These are phyloP conservation scores for Aspiorhynchus laticeps DNA, from an alignment of 2,113 vertebrate genomes.

Conservation along the genomic window DNA sequence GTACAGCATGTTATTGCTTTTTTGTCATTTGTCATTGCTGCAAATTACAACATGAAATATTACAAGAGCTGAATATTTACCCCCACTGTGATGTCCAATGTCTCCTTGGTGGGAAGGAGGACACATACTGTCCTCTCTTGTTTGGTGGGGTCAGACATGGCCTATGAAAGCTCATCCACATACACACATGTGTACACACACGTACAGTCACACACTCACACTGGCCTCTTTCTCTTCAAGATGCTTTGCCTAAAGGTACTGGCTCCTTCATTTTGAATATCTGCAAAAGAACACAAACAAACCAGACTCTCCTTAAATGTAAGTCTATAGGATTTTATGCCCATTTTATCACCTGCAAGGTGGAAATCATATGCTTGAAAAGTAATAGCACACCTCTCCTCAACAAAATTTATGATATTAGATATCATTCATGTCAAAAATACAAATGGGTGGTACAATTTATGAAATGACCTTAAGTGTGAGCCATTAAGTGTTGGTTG, in stretches of 20 bases:
- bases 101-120: conserved; percentile 83
- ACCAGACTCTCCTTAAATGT: background rate
- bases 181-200: background rate
- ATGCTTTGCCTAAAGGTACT: background rate
- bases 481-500: background rate
- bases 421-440: background rate
- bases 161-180: conserved; percentile 17
- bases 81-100: conserved; percentile 79
- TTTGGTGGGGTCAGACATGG: conserved; percentile 71
- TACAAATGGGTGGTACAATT: background rate
- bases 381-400: background rate
- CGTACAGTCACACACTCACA: background rate
- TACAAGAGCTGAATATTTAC: conserved; percentile 67
- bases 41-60: background rate
- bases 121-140: conserved; percentile 81
- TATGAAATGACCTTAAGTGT: background rate
- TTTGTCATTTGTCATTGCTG: background rate
- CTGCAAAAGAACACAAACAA: conserved; percentile 29
- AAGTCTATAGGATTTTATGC: background rate
- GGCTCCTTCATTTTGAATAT: conserved; percentile 32
- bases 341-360: background rate
- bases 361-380: background rate
- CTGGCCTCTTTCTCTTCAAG: background rate
- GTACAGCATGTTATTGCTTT: background rate
- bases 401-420: background rate